Evolutionary conservation across 2,888 invertebrate genomes (phyloP), one percentile per base, ranked within the genome.

Genomic region (Melanargia galathea): DNA sequence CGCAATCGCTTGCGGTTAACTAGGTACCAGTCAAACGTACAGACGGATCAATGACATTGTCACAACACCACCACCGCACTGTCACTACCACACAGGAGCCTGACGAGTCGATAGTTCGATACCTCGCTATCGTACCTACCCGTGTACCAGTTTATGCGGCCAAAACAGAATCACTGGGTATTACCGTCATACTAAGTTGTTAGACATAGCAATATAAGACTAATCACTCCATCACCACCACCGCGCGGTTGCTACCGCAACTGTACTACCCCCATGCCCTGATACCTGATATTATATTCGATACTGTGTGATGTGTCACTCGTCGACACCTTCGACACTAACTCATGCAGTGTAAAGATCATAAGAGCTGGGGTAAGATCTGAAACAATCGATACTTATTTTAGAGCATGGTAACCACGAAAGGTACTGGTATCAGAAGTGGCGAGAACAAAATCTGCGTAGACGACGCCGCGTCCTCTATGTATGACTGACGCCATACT

Each of bases 251-350:
- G 10, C 16, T 46, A 22, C 45, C 0, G 13, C 45, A 22, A 1
- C 22, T 11, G 11, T 11, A 46, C 43, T 16, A 46, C 10, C 18
- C 35, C 2, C n/a, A 49, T 8, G 1, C 6, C 13, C 6, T 1
- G 35, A 35, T 52, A 52, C 52, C 52, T 55, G 40, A 10, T 38
- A 35, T 40, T 22, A 54, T n/a, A 35, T 20, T 13, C 20, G 33
- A 52, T 55, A 43, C 40, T 55, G 45, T 18, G 45, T 59, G 55
- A 58, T 55, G 45, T 18, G 45, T 59, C 59, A 58, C 24, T 65
- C 24, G 26, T 52, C 24, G 45, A 49, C 43, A 51, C 49, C 33
- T 30, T 51, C 6, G 16, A 16, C 10, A 0, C 35, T 49, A 22
- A 11, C 11, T 46, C 1, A n/a, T 48, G 35, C 11, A 18, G 33